Base-by-base conservation (phyloP, 2,888 invertebrate genomes). In the Trissonchulus latispiculum region DNA sequence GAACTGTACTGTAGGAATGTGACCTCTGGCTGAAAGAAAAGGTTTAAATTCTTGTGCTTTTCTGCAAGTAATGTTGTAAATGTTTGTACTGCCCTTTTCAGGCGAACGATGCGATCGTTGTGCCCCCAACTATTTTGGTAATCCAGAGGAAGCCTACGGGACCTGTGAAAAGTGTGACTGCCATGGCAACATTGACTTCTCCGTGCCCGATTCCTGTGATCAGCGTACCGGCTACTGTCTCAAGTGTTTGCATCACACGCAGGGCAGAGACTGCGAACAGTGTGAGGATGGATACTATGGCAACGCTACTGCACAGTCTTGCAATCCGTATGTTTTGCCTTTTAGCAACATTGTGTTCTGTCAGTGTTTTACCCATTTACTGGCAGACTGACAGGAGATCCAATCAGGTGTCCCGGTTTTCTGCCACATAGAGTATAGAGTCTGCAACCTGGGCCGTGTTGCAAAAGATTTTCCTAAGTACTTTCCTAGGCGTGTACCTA, bases 61-160 rank as follows among this genome's bases (percentile, higher is more conserved):
- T n/a, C n/a, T n/a, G n/a, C n/a, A n/a, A n/a, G n/a, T n/a, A 64
- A n/a, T 37, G 37, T 18, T 71, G 32, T 75, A 3, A 29, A 74
- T 36, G n/a, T 73, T 28, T 36, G 36, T 75, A 28, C 1, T 76
- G 15, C 48, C 35, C 67, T 71, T 76, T 77, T n/a, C 75, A 84
- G 87, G 87, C 76, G 86, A 90, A 0, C 88, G 91, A 36, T 99
- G 99, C 85, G 95, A 95, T 80, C 88, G 90, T 61, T 99, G 99
- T 83, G 91, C 91, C 2, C 92, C 95, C 79, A 99, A 99, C 85
- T 94, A 91, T 84, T 99, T 88, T 83, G 99, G 99, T 8, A 90
- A 93, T 83, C 95, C 97, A 48, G 75, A 75, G 33, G 82, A 82
- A 69, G 76, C 80, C 66, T 81, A 80, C 59, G 95, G 94, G n/a